A percentile compares a stretch with the other conserved stretches of the same genome.
Conservation (phyloP, 1,140 invertebrate species). For the Venustaconcha ellipsiformis region DNA sequence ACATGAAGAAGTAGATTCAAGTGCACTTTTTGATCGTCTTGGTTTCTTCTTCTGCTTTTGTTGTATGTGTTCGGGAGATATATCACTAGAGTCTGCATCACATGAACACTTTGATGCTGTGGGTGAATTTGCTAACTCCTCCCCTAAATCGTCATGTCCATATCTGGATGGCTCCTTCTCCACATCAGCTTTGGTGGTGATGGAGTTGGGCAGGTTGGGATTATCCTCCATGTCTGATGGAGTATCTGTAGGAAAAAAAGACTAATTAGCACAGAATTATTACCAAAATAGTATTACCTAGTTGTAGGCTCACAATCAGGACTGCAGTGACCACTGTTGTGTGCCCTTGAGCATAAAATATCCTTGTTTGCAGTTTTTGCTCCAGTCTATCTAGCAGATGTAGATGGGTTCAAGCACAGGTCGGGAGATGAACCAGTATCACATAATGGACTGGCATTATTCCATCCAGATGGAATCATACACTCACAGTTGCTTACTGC, state of each 20-base stretch:
- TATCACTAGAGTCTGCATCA: constrained; percentile 30
- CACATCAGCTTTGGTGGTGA: constrained; percentile 35
- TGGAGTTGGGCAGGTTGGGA: constrained; percentile 29
- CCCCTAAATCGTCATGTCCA: too few relatives aligned
- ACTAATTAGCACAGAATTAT: neutral
- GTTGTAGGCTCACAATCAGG: too few relatives aligned
- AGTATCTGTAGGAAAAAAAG: constrained; percentile 16
- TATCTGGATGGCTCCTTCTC: constrained; percentile 21
- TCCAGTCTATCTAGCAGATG: too few relatives aligned
- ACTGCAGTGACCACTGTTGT: too few relatives aligned
- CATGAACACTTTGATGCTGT: constrained; percentile 29
- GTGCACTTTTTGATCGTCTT: constrained; percentile 26
- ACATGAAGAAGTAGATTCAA: constrained; percentile 2
- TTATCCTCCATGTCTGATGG: constrained; percentile 27
- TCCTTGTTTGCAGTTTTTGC: too few relatives aligned
- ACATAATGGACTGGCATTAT: too few relatives aligned
- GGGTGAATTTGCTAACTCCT: constrained; percentile 13
- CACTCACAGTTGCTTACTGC: too few relatives aligned
- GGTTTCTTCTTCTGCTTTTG: constrained; percentile 17
- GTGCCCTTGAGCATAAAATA: too few relatives aligned
- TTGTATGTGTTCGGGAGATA: constrained; percentile 26
- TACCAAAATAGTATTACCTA: too few relatives aligned
- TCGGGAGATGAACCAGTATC: too few relatives aligned
- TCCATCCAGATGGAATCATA: too few relatives aligned
- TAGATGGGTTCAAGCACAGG: too few relatives aligned